Evolutionary conservation across 2,797 vertebrate genomes (phyloP).

Genomic region (Liparis tanakae): DNA sequence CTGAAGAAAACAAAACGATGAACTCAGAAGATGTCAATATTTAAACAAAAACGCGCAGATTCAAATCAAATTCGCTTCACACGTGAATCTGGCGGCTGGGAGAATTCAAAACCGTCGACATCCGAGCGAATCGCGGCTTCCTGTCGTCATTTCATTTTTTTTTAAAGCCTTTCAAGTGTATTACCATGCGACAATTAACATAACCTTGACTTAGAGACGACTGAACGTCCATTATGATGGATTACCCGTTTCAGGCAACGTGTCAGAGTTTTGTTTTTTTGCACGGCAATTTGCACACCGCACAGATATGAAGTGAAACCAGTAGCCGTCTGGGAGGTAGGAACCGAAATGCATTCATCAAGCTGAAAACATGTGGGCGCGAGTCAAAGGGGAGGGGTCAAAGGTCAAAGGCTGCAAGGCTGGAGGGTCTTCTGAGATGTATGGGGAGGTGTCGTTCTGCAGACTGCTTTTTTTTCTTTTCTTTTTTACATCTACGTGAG

Average conservation of each 20-base stretch:
- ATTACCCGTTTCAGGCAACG: conserved; percentile 41
- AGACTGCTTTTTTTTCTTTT: background rate
- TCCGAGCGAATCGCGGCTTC: background rate
- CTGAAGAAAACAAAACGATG: conserved; percentile 15
- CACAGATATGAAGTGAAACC: conserved; percentile 57
- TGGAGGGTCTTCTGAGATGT: conserved; percentile 57
- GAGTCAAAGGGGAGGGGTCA: conserved; percentile 38
- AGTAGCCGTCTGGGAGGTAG: conserved; percentile 58
- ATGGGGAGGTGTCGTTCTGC: conserved; percentile 37
- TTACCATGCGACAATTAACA: conserved; percentile 44
- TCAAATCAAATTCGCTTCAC: background rate
- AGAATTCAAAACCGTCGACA: background rate
- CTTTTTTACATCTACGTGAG: conserved; percentile 27
- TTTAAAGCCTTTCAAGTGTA: conserved; percentile 45
- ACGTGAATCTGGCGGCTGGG: background rate
- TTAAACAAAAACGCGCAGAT: background rate
- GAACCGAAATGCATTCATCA: conserved; percentile 61
- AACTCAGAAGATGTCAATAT: background rate
- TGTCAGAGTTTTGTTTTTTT: conserved; percentile 49
- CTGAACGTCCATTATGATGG: conserved; percentile 52
- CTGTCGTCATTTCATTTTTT: conserved; percentile 27
- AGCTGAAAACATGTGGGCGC: conserved; percentile 63
- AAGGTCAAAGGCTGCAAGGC: conserved; percentile 60
- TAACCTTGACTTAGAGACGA: conserved; percentile 44
- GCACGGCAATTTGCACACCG: conserved; percentile 45